Conservation (phyloP, 2,113 vertebrate genomes). For the Nettapus auritus region DNA sequence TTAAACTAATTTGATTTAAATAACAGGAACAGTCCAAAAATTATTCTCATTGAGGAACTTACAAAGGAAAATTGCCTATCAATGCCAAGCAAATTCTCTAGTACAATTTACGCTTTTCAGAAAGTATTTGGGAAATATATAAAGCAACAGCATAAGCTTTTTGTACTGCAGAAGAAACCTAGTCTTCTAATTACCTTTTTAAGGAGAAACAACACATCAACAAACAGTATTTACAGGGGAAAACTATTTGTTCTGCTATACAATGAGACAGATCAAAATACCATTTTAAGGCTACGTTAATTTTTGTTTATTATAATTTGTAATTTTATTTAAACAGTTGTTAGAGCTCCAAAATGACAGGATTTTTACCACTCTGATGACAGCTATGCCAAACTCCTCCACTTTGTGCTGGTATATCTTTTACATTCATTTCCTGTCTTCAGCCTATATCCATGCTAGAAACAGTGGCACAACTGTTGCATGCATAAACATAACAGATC, state of each 20-base stretch:
- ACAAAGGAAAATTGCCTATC: neutral
- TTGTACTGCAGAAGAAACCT: neutral
- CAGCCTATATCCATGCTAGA: too few species aligned
- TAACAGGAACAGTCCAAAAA: neutral
- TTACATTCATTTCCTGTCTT: neutral
- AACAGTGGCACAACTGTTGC: too few species aligned
- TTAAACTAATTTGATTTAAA: neutral
- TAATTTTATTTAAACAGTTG: neutral
- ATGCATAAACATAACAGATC: rapidly evolving
- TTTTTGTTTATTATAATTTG: neutral
- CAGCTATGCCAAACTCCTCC: neutral
- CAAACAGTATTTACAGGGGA: neutral
- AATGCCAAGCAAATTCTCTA: neutral
- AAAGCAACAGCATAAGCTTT: neutral
- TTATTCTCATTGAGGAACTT: neutral
- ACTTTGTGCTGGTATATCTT: neutral
- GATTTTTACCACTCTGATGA: neutral
- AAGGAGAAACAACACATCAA: neutral
- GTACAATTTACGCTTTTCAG: neutral
- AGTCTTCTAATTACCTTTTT: neutral
- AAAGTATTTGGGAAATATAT: neutral
- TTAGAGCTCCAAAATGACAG: neutral
- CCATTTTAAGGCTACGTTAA: neutral
- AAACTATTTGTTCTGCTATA: neutral
- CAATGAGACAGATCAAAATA: neutral